Percentiles rank a stretch among this genome's conserved stretches.
phyloP scores from a whole-genome alignment of 2,888 invertebrate species.

The Shargacucullia verbasci region DNA sequence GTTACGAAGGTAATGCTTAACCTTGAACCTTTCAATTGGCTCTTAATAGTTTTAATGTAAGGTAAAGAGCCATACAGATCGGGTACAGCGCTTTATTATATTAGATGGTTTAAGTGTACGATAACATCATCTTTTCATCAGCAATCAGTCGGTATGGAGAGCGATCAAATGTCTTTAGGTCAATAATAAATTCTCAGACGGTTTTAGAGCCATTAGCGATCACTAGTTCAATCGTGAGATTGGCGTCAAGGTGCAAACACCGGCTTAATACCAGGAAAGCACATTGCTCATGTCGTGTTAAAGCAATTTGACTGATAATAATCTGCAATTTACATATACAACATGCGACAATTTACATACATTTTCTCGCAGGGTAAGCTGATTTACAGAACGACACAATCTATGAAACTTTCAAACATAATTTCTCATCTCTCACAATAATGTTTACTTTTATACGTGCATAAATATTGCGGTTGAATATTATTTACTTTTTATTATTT shows the following conservation, averaged over 20 bases:
- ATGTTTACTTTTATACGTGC: no score
- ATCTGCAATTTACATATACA: slow-evolving; percentile 38
- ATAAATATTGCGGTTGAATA: no score
- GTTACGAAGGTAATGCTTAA: slow-evolving; percentile 64
- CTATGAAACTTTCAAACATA: slow-evolving; percentile 17
- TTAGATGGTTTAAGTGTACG: slow-evolving; percentile 61
- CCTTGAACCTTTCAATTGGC: slow-evolving; percentile 66
- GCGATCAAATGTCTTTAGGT: slow-evolving; percentile 63
- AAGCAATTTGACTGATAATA: slow-evolving; percentile 38
- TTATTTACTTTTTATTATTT: no score
- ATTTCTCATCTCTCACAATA: neutral
- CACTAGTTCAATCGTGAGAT: slow-evolving; percentile 52
- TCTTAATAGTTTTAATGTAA: slow-evolving; percentile 60
- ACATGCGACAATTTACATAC: no score
- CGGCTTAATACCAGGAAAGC: slow-evolving; percentile 23
- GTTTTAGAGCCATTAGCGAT: slow-evolving; percentile 51
- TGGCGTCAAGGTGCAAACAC: slow-evolving; percentile 24
- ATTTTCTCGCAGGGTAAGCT: slow-evolving; percentile 23
- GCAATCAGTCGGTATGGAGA: slow-evolving; percentile 61
- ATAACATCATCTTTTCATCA: slow-evolving; percentile 64
- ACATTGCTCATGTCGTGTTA: slow-evolving; percentile 23
- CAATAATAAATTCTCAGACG: slow-evolving; percentile 62
- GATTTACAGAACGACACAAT: slow-evolving; percentile 2
- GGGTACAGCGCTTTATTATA: slow-evolving; percentile 67
- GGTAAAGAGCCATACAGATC: slow-evolving; percentile 58